These are phyloP conservation scores for Nothobranchius furzeri DNA, from an alignment of 2,113 vertebrate genomes.

Conservation along the genomic window DNA sequence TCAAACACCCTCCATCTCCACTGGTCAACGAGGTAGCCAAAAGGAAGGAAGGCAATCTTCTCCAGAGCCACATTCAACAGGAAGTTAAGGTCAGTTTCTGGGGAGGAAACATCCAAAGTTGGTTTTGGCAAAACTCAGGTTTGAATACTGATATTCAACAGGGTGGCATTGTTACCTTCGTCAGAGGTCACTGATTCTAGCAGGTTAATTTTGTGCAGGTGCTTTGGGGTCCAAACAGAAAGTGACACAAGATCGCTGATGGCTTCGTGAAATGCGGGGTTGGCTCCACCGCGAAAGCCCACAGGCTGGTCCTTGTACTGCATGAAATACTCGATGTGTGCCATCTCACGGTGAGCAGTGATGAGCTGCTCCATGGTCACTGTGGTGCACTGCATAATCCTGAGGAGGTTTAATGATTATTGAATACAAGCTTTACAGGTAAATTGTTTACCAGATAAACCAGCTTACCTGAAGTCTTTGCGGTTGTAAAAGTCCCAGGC, in stretches of 20 bases:
- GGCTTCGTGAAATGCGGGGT: conserved; percentile 96
- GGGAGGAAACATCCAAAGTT: not conserved
- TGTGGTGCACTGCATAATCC: conserved; percentile 94
- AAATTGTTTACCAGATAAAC: not conserved
- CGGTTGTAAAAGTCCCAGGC: conserved; percentile 99
- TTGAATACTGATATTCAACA: not conserved
- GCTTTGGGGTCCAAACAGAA: conserved; percentile 90
- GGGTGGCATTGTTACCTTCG: conserved; percentile 61
- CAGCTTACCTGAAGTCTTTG: conserved; percentile 91
- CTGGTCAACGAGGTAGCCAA: conserved; percentile 95
- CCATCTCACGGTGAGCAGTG: conserved; percentile 97
- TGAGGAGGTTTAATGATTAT: conserved; percentile 39
- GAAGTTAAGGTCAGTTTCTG: conserved; percentile 91
- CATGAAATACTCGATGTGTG: conserved; percentile 92
- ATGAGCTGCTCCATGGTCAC: conserved; percentile 96
- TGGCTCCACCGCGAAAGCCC: conserved; percentile 87
- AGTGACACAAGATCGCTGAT: conserved; percentile 90
- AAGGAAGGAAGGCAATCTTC: conserved; percentile 96
- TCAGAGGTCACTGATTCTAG: conserved; percentile 78
- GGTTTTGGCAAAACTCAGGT: not conserved
- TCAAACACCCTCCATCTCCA: conserved; percentile 95
- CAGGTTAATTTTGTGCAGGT: conserved; percentile 86
- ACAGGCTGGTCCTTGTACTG: conserved; percentile 91
- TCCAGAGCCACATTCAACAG: conserved; percentile 96
- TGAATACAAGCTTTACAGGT: not conserved